Base-by-base conservation (phyloP, 2,888 invertebrate species). In the Pardosa pseudoannulata region DNA sequence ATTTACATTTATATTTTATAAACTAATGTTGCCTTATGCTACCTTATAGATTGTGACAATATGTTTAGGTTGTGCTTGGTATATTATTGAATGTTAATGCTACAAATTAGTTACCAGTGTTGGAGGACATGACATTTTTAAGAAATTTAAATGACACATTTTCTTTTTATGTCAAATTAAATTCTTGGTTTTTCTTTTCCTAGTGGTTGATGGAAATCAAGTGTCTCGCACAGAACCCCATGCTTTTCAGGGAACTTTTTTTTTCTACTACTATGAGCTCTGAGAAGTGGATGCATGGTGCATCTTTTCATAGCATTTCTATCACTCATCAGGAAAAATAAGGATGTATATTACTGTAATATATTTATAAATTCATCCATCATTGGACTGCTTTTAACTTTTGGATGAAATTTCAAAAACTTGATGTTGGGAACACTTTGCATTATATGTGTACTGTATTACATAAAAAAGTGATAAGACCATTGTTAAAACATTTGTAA, bases 361-460 rank as follows among this genome's bases (percentile, higher is more conserved):
- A 78, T 85, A 85, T 78, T 73, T 78, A 72, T 65, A 76, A 56
- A 56, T 67, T 85, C 83, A 85, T 85, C 73, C 64, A 36, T 85
- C 83, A 85, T 71, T 62, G 73, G 78, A 85, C 83, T 85, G 82
- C 50, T 85, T 85, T 85, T 85, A 85, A 85, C 83, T 68, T 68
- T 68, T 78, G 78, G 73, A 73, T 65, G 72, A 78, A 73, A 29
- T 62, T n/a, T n/a, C n/a, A 79, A 28, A 82, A 70, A 72, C 50
- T 83, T 50, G 39, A 64, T 39, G 19, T 67, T 16, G 78, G 83
- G 83, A 85, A 78, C 83, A 85, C 78, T 83, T 83, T 85, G 72
- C 78, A 85, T 64, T 85, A 67, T 74, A 23, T 56, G 23, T 82
- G 68, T 78, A 36, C 56, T 74, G 67, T 56, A 23, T 16, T 82